Evolutionary conservation across 2,113 vertebrate genomes (phyloP).

Genomic region (Melanotaenia duboulayi): DNA sequence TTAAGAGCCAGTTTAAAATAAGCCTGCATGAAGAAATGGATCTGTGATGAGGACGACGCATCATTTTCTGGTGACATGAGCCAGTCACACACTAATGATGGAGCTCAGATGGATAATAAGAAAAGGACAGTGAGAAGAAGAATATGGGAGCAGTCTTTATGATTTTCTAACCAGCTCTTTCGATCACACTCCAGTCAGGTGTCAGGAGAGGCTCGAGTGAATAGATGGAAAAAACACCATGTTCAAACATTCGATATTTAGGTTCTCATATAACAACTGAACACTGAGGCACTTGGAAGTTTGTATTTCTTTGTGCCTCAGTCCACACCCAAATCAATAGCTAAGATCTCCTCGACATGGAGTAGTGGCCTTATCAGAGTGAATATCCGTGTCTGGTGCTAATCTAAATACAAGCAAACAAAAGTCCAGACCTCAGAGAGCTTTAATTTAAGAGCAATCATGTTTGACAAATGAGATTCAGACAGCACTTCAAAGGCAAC

Average conservation of each 20-base stretch:
- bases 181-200: constrained; percentile 28
- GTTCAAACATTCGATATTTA: constrained; percentile 36
- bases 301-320: constrained; percentile 22
- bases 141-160: constrained; percentile 7
- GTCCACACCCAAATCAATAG: constrained; percentile 49
- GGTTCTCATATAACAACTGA: background rate
- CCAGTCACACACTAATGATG: constrained; percentile 43
- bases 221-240: constrained; percentile 12
- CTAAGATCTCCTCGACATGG: constrained; percentile 34
- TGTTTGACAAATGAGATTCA: constrained; percentile 77
- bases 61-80: constrained; percentile 18
- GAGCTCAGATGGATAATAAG: constrained; percentile 26
- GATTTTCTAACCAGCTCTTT: constrained; percentile 16
- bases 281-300: background rate
- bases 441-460: constrained; percentile 73
- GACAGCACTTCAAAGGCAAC: constrained; percentile 60
- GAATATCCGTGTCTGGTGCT: constrained; percentile 41
- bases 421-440: constrained; percentile 44
- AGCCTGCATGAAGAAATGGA: constrained; percentile 17
- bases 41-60: constrained; percentile 33
- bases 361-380: constrained; percentile 43
- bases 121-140: background rate
- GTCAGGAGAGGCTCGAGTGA: background rate
- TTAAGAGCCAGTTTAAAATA: constrained; percentile 42
- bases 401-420: constrained; percentile 67